A percentile compares a stretch with the other conserved stretches of the same genome.
Evolutionary conservation across 2,888 invertebrate species (phyloP).

Genomic region (Ligdia adustata): DNA sequence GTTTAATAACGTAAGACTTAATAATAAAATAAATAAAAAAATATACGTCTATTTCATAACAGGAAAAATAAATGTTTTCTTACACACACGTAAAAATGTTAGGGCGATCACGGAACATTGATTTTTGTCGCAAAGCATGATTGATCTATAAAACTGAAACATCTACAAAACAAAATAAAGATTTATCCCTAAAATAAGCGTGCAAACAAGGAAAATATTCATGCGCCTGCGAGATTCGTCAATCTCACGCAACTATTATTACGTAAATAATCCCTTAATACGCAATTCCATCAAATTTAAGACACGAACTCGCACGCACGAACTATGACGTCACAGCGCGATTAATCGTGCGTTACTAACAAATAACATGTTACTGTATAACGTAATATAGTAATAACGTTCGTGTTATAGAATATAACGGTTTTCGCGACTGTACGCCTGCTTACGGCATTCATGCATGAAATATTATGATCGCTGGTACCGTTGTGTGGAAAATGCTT

Average conservation of each 20-base stretch:
- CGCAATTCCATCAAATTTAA: slow-evolving; percentile 26
- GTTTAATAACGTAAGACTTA: too few relatives aligned
- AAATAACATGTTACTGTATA: slow-evolving; percentile 27
- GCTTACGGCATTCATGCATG: slow-evolving; percentile 41
- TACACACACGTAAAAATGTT: too few relatives aligned
- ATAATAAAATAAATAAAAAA: too few relatives aligned
- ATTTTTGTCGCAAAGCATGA: slow-evolving; percentile 7
- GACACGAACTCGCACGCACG: slow-evolving; percentile 29
- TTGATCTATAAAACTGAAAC: slow-evolving; percentile 2
- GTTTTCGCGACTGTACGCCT: slow-evolving; percentile 38
- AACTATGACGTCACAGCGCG: slow-evolving; percentile 34
- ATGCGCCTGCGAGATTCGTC: slow-evolving; percentile 22
- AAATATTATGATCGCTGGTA: slow-evolving; percentile 44
- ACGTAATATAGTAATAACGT: slow-evolving; percentile 2
- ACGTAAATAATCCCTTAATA: slow-evolving; percentile 16
- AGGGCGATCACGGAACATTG: too few relatives aligned
- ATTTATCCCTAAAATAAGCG: slow-evolving; percentile 15
- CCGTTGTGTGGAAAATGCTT: slow-evolving; percentile 35
- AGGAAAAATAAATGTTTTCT: too few relatives aligned
- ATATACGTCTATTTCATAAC: too few relatives aligned
- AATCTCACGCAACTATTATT: slow-evolving; percentile 19
- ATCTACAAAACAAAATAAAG: slow-evolving; percentile 14
- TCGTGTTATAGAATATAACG: slow-evolving; percentile 22
- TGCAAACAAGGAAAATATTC: slow-evolving; percentile 27
- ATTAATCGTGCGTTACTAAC: slow-evolving; percentile 36